Percentiles rank a stretch among this genome's conserved stretches.
Evolutionary conservation across 2,113 vertebrate genomes (phyloP).

Genomic region (Danionella cerebrum): DNA sequence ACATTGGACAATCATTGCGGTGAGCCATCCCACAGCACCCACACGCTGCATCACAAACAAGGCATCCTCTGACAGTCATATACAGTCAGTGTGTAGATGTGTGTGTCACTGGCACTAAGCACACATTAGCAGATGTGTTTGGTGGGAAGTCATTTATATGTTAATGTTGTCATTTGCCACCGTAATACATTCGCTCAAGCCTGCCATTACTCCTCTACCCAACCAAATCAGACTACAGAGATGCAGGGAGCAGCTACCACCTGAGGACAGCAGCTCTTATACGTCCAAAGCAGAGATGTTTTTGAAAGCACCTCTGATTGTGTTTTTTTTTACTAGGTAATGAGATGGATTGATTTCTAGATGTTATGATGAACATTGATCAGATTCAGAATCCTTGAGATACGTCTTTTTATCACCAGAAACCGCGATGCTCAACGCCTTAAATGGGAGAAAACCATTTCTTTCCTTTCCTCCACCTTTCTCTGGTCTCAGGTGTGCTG

Average conservation of each 20-base stretch:
- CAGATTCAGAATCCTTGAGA: conserved; percentile 24
- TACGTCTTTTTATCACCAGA: conserved; percentile 29
- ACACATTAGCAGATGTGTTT: conserved; percentile 69
- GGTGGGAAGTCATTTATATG: conserved; percentile 74
- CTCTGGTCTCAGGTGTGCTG: conserved; percentile 20
- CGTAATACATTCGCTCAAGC: conserved; percentile 61
- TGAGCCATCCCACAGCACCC: conserved; percentile 1
- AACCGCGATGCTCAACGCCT: conserved; percentile 12
- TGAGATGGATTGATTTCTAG: conserved; percentile 32
- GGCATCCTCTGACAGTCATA: conserved; percentile 4
- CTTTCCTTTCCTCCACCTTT: conserved; percentile 1
- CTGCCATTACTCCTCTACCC: conserved; percentile 51
- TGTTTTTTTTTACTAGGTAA: conserved; percentile 32
- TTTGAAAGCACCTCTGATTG: conserved; percentile 21
- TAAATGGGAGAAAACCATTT: not conserved
- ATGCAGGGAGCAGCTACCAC: conserved; percentile 16
- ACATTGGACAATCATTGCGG: conserved; percentile 6
- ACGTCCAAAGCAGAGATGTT: conserved; percentile 42
- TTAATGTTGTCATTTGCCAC: conserved; percentile 72
- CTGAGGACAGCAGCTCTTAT: conserved; percentile 38
- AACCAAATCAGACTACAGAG: conserved; percentile 54
- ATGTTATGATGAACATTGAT: conserved; percentile 21
- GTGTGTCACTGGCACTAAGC: conserved; percentile 26
- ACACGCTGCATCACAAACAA: conserved; percentile 2
- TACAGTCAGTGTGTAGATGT: conserved; percentile 28